Evolutionary conservation across 2,113 vertebrate species (phyloP).

Genomic region (Apistogramma diplotaenia): DNA sequence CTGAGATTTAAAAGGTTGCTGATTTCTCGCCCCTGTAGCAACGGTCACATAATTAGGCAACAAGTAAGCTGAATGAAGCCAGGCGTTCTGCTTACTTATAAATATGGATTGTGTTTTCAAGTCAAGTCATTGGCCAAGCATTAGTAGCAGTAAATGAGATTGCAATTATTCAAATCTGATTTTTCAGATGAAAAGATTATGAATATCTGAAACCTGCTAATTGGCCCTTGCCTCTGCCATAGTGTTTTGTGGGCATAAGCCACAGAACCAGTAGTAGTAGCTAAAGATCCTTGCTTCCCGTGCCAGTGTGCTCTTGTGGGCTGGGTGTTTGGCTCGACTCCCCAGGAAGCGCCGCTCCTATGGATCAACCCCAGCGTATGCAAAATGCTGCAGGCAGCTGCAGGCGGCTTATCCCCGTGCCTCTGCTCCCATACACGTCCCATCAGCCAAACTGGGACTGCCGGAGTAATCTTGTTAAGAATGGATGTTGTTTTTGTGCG

Average conservation of each 20-base stretch:
- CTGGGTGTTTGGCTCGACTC: conserved; percentile 63
- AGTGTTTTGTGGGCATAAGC: conserved; percentile 21
- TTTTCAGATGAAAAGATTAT: conserved; percentile 74
- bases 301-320: conserved; percentile 61
- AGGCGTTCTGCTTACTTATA: conserved; percentile 25
- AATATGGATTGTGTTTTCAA: conserved; percentile 7
- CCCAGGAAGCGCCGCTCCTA: conserved; percentile 57
- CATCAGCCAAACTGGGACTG: conserved; percentile 73
- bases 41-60: not conserved
- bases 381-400: conserved; percentile 57
- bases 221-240: conserved; percentile 62
- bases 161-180: conserved; percentile 70
- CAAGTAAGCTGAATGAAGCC: conserved; percentile 1
- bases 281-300: conserved; percentile 33
- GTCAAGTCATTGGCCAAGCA: conserved; percentile 37
- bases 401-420: conserved; percentile 61
- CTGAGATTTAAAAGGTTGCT: conserved; percentile 31
- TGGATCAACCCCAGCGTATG: conserved; percentile 56
- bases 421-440: conserved; percentile 58
- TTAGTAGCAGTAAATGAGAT: conserved; percentile 56
- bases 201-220: conserved; percentile 76
- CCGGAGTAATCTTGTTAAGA: conserved; percentile 76
- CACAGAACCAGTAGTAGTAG: conserved; percentile 27
- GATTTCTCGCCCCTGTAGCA: not conserved
- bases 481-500: conserved; percentile 75